A percentile compares a stretch with the other conserved stretches of the same genome.
These are phyloP conservation scores for Muscicapa striata DNA, from an alignment of 2,797 vertebrate species.

Conservation along the genomic window DNA sequence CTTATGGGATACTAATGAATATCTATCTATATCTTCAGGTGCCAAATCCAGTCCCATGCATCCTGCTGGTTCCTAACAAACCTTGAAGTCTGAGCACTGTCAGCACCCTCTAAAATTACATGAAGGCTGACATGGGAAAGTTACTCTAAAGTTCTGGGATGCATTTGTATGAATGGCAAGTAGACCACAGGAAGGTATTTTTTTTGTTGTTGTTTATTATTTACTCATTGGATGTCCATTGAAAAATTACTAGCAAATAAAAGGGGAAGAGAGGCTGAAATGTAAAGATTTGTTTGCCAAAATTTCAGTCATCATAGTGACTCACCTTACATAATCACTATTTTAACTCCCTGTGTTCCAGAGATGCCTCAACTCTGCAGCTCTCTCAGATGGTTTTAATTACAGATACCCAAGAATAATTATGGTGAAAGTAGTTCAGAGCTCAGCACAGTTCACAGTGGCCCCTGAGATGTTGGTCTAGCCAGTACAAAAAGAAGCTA, in stretches of 20 bases:
- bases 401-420: neutral
- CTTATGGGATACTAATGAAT: neutral
- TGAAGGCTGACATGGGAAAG: neutral
- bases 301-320: neutral
- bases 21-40: neutral
- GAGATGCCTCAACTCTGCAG: neutral
- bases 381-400: slow-evolving; percentile 40
- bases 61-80: slow-evolving; percentile 7
- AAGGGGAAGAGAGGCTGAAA: neutral
- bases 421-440: neutral
- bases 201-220: neutral
- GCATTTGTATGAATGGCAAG: neutral
- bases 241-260: neutral
- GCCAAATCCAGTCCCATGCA: neutral
- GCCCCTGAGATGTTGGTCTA: neutral
- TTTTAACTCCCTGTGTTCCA: neutral
- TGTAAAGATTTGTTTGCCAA: neutral
- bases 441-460: neutral
- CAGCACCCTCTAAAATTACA: neutral
- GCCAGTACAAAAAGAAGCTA: neutral
- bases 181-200: neutral
- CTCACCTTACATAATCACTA: neutral
- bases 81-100: neutral
- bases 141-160: neutral
- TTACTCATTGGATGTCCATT: neutral